Evolutionary conservation across 2,888 invertebrate genomes (phyloP).

Genomic region (Gryllus longicercus): DNA sequence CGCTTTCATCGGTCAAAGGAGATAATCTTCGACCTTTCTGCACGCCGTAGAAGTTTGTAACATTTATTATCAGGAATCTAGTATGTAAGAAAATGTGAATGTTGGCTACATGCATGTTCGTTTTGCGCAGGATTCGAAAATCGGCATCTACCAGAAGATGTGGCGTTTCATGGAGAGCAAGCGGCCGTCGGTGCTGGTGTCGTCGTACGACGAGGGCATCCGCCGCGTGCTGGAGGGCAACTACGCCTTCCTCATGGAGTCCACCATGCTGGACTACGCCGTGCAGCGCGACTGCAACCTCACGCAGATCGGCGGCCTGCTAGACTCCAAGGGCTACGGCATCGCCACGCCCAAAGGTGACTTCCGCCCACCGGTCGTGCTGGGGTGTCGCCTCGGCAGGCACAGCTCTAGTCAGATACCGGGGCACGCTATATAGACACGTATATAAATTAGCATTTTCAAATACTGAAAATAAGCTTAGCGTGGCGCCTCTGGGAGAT

Average conservation of each 20-base stretch:
- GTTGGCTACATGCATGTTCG: neutral
- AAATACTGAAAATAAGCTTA: too few relatives aligned
- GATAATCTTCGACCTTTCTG: too few relatives aligned
- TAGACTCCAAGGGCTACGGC: slow-evolving; percentile 87
- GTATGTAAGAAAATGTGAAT: neutral
- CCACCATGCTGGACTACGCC: slow-evolving; percentile 93
- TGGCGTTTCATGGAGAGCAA: slow-evolving; percentile 89
- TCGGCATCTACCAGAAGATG: slow-evolving; percentile 89
- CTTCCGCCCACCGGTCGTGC: too few relatives aligned
- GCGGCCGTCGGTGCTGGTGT: slow-evolving; percentile 78
- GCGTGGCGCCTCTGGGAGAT: too few relatives aligned
- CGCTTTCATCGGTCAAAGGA: too few relatives aligned
- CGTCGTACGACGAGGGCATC: slow-evolving; percentile 88
- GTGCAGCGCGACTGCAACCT: slow-evolving; percentile 94
- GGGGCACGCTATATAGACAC: too few relatives aligned
- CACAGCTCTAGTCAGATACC: too few relatives aligned
- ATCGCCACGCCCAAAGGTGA: slow-evolving; percentile 92
- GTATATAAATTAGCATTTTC: too few relatives aligned
- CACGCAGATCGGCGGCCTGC: slow-evolving; percentile 90
- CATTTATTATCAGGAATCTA: too few relatives aligned
- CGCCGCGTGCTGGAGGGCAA: slow-evolving; percentile 79
- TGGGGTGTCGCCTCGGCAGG: too few relatives aligned
- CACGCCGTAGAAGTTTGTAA: too few relatives aligned
- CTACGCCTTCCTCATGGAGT: slow-evolving; percentile 98
- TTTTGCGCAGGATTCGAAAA: slow-evolving; percentile 71